These are phyloP conservation scores for Bothrops jararaca DNA, from an alignment of 2,113 vertebrate genomes.

Conservation along the genomic window DNA sequence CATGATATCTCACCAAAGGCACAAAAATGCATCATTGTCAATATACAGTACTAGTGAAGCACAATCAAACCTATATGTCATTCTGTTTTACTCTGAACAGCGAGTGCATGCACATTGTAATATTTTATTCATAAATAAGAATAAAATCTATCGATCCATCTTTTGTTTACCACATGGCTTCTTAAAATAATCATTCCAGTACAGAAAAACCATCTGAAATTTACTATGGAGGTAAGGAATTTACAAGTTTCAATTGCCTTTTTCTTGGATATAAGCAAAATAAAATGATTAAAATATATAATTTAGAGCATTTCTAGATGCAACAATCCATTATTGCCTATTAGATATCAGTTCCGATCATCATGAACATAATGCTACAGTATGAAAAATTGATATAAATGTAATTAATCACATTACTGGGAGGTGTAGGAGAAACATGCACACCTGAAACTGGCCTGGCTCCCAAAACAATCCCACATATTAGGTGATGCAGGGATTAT, in stretches of 20 bases:
- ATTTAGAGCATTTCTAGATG: background rate
- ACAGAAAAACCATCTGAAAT: background rate
- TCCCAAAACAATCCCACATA: background rate
- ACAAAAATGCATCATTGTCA: background rate
- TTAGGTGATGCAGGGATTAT: background rate
- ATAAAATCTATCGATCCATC: background rate
- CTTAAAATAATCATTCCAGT: background rate
- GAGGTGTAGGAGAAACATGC: background rate
- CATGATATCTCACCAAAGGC: background rate
- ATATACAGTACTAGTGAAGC: background rate
- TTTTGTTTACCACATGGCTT: background rate
- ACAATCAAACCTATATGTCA: background rate
- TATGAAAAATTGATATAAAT: background rate
- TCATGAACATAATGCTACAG: background rate
- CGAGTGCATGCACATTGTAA: background rate
- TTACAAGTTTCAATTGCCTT: background rate
- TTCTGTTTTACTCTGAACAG: background rate
- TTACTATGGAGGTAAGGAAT: background rate
- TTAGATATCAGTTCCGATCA: background rate
- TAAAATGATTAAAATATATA: background rate
- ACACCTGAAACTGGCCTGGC: background rate
- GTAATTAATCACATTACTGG: background rate
- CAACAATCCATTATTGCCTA: background rate
- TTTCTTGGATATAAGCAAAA: background rate
- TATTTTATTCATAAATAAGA: background rate